These are phyloP conservation scores for Agelas oroides DNA, from an alignment of 37 sponge, comb jelly and placozoan genomes.

Conservation along the genomic window DNA sequence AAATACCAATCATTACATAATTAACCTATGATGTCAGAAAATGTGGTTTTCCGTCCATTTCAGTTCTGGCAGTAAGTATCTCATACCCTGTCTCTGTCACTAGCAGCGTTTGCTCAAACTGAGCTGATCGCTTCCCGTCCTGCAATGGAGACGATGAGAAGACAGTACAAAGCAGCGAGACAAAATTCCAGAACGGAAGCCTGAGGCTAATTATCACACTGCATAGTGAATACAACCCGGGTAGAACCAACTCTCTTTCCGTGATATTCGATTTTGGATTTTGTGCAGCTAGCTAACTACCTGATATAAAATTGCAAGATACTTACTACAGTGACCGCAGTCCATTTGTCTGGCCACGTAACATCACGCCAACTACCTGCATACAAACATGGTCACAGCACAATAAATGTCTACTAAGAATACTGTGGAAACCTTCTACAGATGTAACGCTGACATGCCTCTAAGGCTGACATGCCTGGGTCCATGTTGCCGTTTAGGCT, in stretches of 20 bases:
- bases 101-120: constrained; percentile 97
- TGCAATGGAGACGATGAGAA: constrained; percentile 8
- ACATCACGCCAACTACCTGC: constrained; percentile 87
- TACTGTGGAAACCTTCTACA: too few species aligned
- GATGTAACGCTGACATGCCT: too few species aligned
- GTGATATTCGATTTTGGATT: too few species aligned
- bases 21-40: constrained; percentile 67
- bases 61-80: constrained; percentile 83
- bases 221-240: too few species aligned
- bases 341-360: constrained; percentile 98
- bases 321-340: constrained; percentile 84
- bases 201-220: background rate
- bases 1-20: too few species aligned
- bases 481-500: too few species aligned
- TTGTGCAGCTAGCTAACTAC: too few species aligned
- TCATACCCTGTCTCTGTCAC: constrained; percentile 96
- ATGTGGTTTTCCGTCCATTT: constrained; percentile 83
- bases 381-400: background rate
- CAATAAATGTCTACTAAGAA: background rate
- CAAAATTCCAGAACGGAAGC: background rate
- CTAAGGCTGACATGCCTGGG: too few species aligned
- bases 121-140: constrained; percentile 95
- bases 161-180: too few species aligned
- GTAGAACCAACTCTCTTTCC: too few species aligned
- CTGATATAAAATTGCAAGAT: too few species aligned